A percentile compares a stretch with the other conserved stretches of the same genome.
Evolutionary conservation across 2,797 vertebrate species (phyloP).

Genomic region (Hyperoplus lanceolatus): DNA sequence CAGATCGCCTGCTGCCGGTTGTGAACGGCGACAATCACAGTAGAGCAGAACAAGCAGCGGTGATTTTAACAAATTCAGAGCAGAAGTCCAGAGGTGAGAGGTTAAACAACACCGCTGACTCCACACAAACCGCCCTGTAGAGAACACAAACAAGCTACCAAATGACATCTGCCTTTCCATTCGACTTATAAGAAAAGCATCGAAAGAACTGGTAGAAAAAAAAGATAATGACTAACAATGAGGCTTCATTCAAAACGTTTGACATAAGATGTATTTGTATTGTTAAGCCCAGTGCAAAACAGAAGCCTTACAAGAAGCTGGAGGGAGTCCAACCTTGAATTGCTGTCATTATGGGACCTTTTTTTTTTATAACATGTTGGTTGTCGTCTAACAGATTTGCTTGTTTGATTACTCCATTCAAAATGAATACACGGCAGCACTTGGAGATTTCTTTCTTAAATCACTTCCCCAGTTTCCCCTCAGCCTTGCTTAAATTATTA

Average conservation of each 20-base stretch:
- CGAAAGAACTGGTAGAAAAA: neutral
- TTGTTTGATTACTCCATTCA: neutral
- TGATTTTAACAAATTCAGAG: slow-evolving; percentile 58
- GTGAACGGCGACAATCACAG: slow-evolving; percentile 8
- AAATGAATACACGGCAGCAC: slow-evolving; percentile 14
- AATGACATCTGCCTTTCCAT: neutral
- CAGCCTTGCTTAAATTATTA: slow-evolving; percentile 49
- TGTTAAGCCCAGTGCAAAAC: neutral
- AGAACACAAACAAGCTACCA: neutral
- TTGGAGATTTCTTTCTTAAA: slow-evolving; percentile 7
- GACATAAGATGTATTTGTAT: too few species aligned
- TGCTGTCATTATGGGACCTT: neutral
- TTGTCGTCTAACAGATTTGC: neutral
- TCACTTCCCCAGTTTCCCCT: neutral
- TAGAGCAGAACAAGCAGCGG: slow-evolving; percentile 53
- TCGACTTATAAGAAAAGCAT: neutral
- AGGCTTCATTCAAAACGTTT: neutral
- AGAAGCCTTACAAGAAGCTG: neutral
- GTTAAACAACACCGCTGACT: slow-evolving; percentile 54
- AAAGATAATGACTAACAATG: neutral
- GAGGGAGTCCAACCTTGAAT: neutral
- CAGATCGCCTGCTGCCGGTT: slow-evolving; percentile 57
- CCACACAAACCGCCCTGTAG: slow-evolving; percentile 84
- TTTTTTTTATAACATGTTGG: neutral
- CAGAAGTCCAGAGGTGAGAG: slow-evolving; percentile 77